Conservation (phyloP, 2,888 invertebrate genomes). For the Melieria crassipennis region DNA sequence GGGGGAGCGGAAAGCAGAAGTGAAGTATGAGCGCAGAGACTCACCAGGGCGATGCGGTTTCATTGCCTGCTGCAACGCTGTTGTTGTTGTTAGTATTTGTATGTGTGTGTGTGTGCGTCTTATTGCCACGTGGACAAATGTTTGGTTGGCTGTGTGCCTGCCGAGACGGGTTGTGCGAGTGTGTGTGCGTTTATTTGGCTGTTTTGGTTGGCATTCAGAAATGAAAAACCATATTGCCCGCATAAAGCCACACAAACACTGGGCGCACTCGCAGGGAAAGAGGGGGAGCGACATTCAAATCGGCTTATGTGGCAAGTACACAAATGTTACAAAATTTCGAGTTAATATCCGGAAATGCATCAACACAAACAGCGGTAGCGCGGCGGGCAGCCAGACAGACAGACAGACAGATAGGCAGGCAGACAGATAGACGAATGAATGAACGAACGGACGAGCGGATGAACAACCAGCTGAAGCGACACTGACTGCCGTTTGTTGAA, state of each 20-base stretch:
- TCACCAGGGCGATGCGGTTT: neutral
- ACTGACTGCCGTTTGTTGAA: no score
- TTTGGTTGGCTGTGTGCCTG: neutral
- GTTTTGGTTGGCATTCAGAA: neutral
- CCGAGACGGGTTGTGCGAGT: neutral
- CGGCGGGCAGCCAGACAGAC: neutral
- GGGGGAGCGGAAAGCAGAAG: neutral
- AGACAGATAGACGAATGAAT: neutral
- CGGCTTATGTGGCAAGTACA: slow-evolving; percentile 33
- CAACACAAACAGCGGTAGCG: slow-evolving; percentile 11
- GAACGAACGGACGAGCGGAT: neutral
- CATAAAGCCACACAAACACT: neutral
- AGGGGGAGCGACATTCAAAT: slow-evolving; percentile 15
- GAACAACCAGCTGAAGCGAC: neutral
- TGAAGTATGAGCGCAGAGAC: neutral
- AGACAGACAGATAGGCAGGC: neutral
- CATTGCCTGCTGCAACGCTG: slow-evolving; percentile 2
- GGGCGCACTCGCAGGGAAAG: neutral
- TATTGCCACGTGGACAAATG: neutral
- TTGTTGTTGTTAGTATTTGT: neutral
- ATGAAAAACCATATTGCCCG: slow-evolving; percentile 8
- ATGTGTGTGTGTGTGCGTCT: neutral
- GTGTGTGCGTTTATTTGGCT: neutral
- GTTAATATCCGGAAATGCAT: slow-evolving; percentile 36
- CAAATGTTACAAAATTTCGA: slow-evolving; percentile 34